These are phyloP conservation scores for Catamblyrhynchus diadema DNA, from an alignment of 2,797 vertebrate species.

Conservation along the genomic window DNA sequence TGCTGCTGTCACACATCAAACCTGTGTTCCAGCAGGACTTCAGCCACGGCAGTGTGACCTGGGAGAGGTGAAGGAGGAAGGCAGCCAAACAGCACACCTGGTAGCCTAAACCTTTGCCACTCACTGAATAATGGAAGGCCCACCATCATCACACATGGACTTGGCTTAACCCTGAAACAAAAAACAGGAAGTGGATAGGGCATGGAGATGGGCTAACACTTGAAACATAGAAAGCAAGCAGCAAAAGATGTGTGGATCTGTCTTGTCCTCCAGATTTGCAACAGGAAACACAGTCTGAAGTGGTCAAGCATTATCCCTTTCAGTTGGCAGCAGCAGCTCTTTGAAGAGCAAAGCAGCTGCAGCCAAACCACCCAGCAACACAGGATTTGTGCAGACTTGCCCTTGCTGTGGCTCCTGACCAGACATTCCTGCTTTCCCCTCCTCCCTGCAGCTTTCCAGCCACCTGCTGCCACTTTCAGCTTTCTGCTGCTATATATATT, in stretches of 20 bases:
- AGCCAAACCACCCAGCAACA: neutral
- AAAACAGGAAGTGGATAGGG: neutral
- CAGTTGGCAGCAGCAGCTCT: neutral
- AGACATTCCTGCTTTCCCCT: neutral
- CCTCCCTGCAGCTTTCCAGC: neutral
- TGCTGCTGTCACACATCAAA: neutral
- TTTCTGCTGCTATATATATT: constrained; percentile 8
- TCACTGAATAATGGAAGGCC: neutral
- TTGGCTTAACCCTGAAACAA: neutral
- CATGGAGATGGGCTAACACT: neutral
- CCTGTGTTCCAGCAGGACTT: neutral
- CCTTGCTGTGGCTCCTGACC: neutral
- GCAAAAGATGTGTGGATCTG: neutral
- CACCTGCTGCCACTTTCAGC: constrained; percentile 23
- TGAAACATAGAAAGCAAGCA: neutral
- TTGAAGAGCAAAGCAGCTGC: neutral
- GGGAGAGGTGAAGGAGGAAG: neutral
- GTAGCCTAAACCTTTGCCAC: neutral
- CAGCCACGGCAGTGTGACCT: neutral
- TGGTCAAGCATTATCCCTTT: neutral
- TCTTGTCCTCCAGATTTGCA: accelerated
- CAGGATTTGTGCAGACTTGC: neutral
- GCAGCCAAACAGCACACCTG: neutral
- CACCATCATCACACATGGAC: neutral
- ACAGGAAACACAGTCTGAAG: neutral